A percentile compares a stretch with the other conserved stretches of the same genome.
phyloP scores from a whole-genome alignment of 2,113 vertebrate genomes.

The Antigone vipio region DNA sequence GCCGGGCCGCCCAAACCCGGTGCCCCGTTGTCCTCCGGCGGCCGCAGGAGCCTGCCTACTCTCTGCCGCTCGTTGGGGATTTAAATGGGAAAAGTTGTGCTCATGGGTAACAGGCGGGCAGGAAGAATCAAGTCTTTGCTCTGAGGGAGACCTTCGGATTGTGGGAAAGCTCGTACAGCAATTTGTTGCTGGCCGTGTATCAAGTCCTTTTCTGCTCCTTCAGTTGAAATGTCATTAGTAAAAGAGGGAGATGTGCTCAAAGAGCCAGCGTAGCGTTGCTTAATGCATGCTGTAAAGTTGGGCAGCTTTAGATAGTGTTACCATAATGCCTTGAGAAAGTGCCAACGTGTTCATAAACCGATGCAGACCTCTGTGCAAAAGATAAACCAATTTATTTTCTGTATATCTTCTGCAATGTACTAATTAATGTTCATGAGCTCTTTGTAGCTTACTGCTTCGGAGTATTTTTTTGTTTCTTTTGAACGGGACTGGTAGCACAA shows the following conservation, averaged over 20 bases:
- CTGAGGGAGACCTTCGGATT: not conserved
- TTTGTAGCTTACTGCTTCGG: not conserved
- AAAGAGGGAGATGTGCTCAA: not conserved
- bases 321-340: not conserved
- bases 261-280: not conserved
- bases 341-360: not conserved
- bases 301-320: not conserved
- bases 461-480: not conserved
- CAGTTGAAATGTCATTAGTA: not conserved
- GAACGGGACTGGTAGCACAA: not conserved
- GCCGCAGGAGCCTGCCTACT: not conserved
- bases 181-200: not conserved
- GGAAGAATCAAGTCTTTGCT: not conserved
- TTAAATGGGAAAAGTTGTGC: not conserved
- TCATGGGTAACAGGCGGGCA: not conserved
- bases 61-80: not conserved
- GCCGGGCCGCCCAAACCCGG: not conserved
- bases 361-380: not conserved
- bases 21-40: not conserved
- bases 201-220: not conserved
- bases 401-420: not conserved
- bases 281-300: not conserved
- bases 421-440: not conserved
- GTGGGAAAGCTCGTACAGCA: not conserved
- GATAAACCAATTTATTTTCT: not conserved